Evolutionary conservation across 2,113 vertebrate genomes (phyloP).

Genomic region (Caracal caracal): DNA sequence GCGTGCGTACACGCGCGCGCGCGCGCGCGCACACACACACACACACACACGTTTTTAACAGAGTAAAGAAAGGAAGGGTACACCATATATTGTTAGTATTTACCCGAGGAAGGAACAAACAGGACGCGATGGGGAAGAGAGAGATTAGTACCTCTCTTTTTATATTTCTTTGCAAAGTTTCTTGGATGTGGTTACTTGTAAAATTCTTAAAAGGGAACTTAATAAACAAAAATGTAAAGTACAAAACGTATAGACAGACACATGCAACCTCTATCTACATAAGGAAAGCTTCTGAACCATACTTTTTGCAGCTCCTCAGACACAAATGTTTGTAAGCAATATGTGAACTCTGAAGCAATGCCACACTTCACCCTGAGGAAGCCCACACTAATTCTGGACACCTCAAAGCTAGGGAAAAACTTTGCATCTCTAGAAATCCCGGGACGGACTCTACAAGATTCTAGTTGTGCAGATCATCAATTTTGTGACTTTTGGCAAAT

Average conservation of each 20-base stretch:
- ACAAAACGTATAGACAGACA: not conserved
- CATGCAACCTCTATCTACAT: not conserved
- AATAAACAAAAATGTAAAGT: not conserved
- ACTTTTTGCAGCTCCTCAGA: not conserved
- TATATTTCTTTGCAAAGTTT: not conserved
- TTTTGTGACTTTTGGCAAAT: not conserved
- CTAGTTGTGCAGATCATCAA: not conserved
- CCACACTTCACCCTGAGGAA: not conserved
- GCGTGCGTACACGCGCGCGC: no score
- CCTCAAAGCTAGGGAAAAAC: not conserved
- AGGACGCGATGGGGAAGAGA: fast-evolving
- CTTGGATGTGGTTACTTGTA: not conserved
- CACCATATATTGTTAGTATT: not conserved
- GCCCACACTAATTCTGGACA: not conserved
- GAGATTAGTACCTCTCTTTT: not conserved
- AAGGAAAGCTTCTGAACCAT: not conserved
- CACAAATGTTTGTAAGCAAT: not conserved
- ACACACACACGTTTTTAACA: not conserved
- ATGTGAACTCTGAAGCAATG: not conserved
- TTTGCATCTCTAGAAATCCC: not conserved
- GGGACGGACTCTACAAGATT: not conserved
- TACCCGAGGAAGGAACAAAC: not conserved
- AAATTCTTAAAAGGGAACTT: not conserved
- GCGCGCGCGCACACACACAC: no score
- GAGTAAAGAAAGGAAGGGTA: not conserved